A percentile compares a stretch with the other conserved stretches of the same genome.
Evolutionary conservation across 2,797 vertebrate species (phyloP).

Genomic region (Ibycter americanus): DNA sequence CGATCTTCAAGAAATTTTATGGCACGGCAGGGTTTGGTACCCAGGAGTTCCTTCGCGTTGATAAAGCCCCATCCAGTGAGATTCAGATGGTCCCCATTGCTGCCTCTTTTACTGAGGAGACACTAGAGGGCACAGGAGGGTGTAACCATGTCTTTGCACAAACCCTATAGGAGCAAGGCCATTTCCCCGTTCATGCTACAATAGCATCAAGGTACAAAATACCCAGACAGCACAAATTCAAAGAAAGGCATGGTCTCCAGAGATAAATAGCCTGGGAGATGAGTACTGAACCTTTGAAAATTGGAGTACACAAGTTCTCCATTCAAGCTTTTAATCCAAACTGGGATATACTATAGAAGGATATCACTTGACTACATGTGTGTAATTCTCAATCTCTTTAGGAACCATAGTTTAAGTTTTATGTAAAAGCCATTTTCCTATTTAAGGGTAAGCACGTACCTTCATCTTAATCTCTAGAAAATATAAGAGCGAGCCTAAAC

Average conservation of each 20-base stretch:
- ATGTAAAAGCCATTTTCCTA: not conserved
- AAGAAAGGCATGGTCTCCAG: not conserved
- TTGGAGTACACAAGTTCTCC: not conserved
- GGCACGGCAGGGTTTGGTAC: not conserved
- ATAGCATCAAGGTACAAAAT: rapidly evolving
- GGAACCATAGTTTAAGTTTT: not conserved
- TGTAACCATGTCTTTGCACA: not conserved
- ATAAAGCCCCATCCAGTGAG: rapidly evolving
- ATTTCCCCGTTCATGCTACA: not conserved
- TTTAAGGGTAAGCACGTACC: not conserved
- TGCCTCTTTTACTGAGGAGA: not conserved
- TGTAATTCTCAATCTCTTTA: not conserved
- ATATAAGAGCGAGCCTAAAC: not conserved
- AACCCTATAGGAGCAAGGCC: rapidly evolving
- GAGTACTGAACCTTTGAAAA: not conserved
- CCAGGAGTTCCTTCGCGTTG: not conserved
- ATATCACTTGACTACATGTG: not conserved
- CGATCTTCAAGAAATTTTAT: not conserved
- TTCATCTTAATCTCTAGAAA: not conserved
- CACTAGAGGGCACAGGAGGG: not conserved
- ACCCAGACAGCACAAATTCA: rapidly evolving
- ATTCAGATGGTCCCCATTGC: not conserved
- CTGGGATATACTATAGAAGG: not conserved
- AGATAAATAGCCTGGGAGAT: not conserved
- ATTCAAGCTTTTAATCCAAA: not conserved